Base-by-base conservation (phyloP, 2,888 invertebrate genomes). In the Dryocosmus kuriphilus region DNA sequence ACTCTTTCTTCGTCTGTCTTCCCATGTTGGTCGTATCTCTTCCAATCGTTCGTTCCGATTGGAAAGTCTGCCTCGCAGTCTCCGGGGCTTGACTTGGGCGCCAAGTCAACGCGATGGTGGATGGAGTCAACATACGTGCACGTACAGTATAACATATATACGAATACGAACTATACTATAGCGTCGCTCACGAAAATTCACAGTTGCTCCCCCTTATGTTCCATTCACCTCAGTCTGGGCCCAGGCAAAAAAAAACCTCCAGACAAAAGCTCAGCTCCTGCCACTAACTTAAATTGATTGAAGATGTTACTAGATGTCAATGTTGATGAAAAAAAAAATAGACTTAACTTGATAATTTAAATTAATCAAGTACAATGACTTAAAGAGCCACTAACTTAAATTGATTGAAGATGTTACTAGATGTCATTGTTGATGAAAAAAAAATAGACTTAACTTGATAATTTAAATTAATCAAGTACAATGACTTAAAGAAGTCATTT, bases 41-140 rank as follows among this genome's bases (percentile, higher is more conserved):
- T 81, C 81, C 85, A 79, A 84, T 82, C 84, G 82, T 79, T 78
- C 77, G 77, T 81, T 74, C 76, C 81, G 81, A 82, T 82, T 81
- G 80, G 80, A 82, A 82, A 84, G 81, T 82, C 81, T 80, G 80
- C 80, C 82, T 77, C 74, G 82, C 81, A 77, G 77, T 83, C 81
- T 82, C 79, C 55, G 74, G 73, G 71, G 61, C 75, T 71, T 67
- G 55, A 30, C 41, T 63, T 35, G 79, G 75, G 78, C 78, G 79
- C 80, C 79, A 81, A 63, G 57, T 71, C 32, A 75, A 78, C 74
- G 71, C 35, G 35, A 74, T 35, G 35, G 35, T 35, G 35, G 35
- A 35, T 73, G 51, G 11, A 67, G 67, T 67, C 46, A 46, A 67
- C 67, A 24, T 38, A 46, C 46, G 41, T 73, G 35, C 46, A 51